These are phyloP conservation scores for Brachionus rubens DNA, from an alignment of 1,140 invertebrate genomes.

Conservation along the genomic window DNA sequence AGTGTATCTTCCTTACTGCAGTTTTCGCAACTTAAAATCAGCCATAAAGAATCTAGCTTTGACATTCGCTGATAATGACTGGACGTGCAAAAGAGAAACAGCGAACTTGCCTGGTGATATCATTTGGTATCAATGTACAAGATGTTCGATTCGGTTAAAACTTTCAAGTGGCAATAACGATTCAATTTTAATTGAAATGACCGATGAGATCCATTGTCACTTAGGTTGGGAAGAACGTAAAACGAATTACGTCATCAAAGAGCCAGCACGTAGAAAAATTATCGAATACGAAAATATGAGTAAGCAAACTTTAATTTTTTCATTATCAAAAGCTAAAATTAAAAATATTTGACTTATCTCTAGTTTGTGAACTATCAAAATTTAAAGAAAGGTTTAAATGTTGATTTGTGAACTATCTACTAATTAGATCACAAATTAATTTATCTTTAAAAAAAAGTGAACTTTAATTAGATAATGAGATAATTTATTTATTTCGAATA, in stretches of 20 bases:
- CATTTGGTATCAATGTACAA: conserved; percentile 17
- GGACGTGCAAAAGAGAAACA: neutral
- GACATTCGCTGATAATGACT: neutral
- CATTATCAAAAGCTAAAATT: neutral
- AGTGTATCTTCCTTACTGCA: no score
- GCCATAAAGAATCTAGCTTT: neutral
- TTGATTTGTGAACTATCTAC: no score
- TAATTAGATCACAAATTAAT: no score
- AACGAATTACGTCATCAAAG: no score
- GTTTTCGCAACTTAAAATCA: no score
- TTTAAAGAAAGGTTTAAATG: neutral
- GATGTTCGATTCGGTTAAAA: neutral
- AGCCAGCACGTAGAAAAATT: no score
- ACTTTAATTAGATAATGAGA: no score
- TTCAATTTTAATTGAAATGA: neutral
- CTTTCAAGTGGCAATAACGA: neutral
- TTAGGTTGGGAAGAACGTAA: no score
- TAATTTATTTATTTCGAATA: no score
- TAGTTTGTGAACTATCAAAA: neutral
- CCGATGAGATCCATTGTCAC: neutral
- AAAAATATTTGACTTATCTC: neutral
- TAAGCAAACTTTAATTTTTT: neutral
- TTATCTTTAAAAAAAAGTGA: no score
- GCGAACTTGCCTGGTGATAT: neutral
- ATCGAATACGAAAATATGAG: conserved; percentile 7